phyloP scores from a whole-genome alignment of 2,888 invertebrate species.

The Heliconius cydno region DNA sequence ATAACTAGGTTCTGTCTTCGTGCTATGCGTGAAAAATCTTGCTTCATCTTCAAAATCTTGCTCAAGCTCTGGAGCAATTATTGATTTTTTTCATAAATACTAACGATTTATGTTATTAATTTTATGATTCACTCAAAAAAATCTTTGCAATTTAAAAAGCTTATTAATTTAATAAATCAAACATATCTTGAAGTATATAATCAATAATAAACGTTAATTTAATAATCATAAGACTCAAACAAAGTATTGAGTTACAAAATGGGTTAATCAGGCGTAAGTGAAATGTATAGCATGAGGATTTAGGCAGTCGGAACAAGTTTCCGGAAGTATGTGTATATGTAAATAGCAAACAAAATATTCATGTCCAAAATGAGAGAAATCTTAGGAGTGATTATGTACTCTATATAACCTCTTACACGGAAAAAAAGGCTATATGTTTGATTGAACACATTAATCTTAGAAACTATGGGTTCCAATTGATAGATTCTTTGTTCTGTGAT shows the following conservation, averaged over 20 bases:
- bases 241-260: constrained; percentile 4
- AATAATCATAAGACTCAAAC: neutral
- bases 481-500: neutral
- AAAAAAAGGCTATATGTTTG: neutral
- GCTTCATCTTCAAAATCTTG: too few relatives aligned
- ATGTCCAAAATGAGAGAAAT: neutral
- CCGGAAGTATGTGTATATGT: neutral
- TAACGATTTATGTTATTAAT: neutral
- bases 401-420: neutral
- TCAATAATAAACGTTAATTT: neutral
- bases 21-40: neutral
- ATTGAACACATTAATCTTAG: neutral
- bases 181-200: neutral
- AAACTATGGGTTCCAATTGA: neutral
- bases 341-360: neutral
- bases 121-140: neutral
- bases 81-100: neutral
- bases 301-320: neutral
- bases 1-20: too few relatives aligned
- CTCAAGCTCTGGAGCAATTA: neutral
- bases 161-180: neutral
- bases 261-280: constrained; percentile 5
- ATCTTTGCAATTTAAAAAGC: neutral
- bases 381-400: neutral
- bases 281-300: constrained; percentile 12